Evolutionary conservation across 2,888 invertebrate genomes (phyloP).

Genomic region (Campoletis raptor): DNA sequence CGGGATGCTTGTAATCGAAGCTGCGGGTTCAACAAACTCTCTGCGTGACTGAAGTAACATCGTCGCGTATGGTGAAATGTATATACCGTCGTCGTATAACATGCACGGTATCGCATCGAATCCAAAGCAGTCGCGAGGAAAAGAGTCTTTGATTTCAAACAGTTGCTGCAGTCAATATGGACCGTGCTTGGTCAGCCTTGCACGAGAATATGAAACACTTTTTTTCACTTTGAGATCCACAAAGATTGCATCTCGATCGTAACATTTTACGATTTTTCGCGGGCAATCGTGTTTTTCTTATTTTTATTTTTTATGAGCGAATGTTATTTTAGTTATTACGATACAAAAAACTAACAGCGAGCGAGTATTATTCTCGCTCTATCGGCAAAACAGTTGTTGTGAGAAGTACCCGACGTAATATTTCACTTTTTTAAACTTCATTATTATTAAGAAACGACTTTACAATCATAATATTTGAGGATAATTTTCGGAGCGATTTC

Average conservation of each 20-base stretch:
- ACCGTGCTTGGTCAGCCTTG: constrained; percentile 60
- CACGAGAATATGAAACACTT: neutral
- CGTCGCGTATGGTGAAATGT: constrained; percentile 54
- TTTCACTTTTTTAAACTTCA: neutral
- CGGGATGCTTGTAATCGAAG: constrained; percentile 64
- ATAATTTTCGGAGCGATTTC: neutral
- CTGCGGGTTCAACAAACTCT: constrained; percentile 66
- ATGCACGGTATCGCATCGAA: constrained; percentile 35
- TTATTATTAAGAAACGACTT: neutral
- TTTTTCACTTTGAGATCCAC: constrained; percentile 12
- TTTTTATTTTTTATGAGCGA: neutral
- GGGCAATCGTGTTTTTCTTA: neutral
- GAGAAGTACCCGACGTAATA: neutral
- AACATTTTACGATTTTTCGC: constrained; percentile 34
- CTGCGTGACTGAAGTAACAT: constrained; percentile 58
- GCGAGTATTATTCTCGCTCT: neutral
- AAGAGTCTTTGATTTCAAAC: constrained; percentile 47
- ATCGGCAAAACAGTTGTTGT: neutral
- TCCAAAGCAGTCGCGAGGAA: constrained; percentile 29
- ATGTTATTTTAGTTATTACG: neutral
- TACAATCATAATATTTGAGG: neutral
- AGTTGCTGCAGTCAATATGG: constrained; percentile 59
- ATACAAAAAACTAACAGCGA: neutral
- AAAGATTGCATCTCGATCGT: constrained; percentile 16
- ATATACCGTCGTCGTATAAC: constrained; percentile 23